phyloP scores from a whole-genome alignment of 1,140 invertebrate genomes.

The Scaptomyza montana region DNA sequence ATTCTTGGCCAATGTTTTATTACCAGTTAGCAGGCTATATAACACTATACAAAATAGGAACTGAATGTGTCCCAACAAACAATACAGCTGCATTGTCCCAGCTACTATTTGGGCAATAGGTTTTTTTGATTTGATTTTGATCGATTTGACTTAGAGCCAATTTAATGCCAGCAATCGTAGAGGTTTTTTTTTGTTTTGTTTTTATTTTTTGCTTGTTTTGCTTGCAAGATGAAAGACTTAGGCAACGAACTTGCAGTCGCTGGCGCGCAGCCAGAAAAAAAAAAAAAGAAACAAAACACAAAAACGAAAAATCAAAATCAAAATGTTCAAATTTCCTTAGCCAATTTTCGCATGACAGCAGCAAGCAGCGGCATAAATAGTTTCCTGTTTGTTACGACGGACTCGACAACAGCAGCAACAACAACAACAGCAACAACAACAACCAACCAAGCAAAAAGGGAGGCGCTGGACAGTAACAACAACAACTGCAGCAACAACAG shows the following conservation, averaged over 20 bases:
- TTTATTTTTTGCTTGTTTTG: constrained; percentile 1
- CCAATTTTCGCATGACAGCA: constrained; percentile 67
- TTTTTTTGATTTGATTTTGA: constrained; percentile 19
- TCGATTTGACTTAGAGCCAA: constrained; percentile 25
- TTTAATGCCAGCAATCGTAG: too few species aligned
- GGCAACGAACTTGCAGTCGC: constrained; percentile 69
- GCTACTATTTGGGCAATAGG: constrained; percentile 29
- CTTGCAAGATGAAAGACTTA: constrained; percentile 70
- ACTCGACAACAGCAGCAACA: constrained; percentile 29
- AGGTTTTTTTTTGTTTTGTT: constrained; percentile 16
- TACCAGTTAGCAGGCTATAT: neutral
- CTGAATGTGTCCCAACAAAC: neutral
- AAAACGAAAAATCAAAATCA: constrained; percentile 17
- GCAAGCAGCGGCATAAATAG: constrained; percentile 40
- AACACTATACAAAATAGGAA: neutral
- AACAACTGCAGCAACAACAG: constrained; percentile 23
- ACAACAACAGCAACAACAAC: constrained; percentile 4
- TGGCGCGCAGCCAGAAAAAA: constrained; percentile 32
- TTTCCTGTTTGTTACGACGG: constrained; percentile 77
- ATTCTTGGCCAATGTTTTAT: constrained; percentile 16
- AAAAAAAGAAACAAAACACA: too few species aligned
- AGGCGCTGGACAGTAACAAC: constrained; percentile 43
- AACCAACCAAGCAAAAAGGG: constrained; percentile 43
- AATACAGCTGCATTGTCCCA: constrained; percentile 10
- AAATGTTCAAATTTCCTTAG: constrained; percentile 65